Conservation (phyloP, 2,113 vertebrate species). For the Podocnemis expansa region DNA sequence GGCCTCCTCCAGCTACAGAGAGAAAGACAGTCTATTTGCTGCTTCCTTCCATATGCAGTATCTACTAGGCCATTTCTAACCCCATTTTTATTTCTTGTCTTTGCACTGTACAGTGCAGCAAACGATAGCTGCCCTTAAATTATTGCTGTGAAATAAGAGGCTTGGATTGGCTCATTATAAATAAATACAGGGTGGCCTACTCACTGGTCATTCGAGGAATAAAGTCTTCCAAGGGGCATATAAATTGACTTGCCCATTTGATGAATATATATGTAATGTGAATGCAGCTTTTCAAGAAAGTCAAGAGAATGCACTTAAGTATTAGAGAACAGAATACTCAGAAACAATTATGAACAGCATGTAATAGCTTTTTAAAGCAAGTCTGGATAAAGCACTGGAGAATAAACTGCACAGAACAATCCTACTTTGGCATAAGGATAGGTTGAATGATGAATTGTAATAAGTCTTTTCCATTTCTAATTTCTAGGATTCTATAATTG, state of each 20-base stretch:
- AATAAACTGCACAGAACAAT: conserved; percentile 13
- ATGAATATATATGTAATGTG: background rate
- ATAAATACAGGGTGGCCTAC: background rate
- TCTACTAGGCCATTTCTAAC: background rate
- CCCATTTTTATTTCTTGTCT: background rate
- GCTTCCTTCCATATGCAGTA: accelerated
- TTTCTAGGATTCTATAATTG: conserved; percentile 22
- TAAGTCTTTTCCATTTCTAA: conserved; percentile 24
- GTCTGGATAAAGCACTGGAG: conserved; percentile 32
- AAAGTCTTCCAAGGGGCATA: background rate
- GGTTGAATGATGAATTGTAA: background rate
- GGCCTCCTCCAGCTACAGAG: background rate
- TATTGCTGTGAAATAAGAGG: background rate
- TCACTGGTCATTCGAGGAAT: background rate
- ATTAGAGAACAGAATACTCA: background rate
- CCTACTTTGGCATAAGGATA: background rate
- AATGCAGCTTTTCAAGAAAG: background rate
- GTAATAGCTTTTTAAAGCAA: conserved; percentile 12
- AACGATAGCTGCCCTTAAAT: background rate
- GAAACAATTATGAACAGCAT: background rate
- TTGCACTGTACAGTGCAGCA: background rate
- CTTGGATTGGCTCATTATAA: background rate
- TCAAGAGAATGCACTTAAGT: background rate
- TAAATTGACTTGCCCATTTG: background rate
- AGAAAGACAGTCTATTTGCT: background rate